These are phyloP conservation scores for Ciconia stormi DNA, from an alignment of 2,113 vertebrate genomes.

Conservation along the genomic window DNA sequence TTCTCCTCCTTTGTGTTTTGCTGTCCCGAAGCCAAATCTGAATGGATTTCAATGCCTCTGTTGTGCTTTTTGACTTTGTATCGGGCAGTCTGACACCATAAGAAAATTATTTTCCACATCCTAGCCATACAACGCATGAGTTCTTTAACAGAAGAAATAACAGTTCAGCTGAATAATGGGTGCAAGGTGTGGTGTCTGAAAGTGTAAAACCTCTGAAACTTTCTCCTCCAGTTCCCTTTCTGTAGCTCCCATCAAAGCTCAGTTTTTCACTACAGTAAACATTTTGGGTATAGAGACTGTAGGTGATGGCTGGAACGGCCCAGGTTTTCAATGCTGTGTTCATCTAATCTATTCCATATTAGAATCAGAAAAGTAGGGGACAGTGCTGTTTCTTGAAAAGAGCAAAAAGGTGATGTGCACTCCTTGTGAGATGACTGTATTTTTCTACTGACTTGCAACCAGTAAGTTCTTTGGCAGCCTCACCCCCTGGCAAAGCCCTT, in stretches of 20 bases:
- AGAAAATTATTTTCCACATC: background rate
- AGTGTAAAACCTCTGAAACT: background rate
- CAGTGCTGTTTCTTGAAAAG: background rate
- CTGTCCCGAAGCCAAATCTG: slow-evolving; percentile 13
- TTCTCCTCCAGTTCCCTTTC: background rate
- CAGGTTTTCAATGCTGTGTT: background rate
- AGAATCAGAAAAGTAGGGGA: background rate
- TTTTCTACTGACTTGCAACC: background rate
- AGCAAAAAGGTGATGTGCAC: background rate
- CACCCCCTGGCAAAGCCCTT: background rate
- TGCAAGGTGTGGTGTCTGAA: background rate
- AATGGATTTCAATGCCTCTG: background rate
- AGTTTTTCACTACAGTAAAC: background rate
- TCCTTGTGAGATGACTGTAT: background rate
- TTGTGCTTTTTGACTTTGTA: background rate
- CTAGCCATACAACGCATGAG: background rate
- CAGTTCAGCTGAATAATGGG: background rate
- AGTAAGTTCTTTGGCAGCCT: background rate
- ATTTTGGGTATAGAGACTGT: background rate
- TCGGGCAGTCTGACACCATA: background rate
- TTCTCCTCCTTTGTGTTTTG: slow-evolving; percentile 1
- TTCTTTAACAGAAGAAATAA: background rate
- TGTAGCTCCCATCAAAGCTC: background rate
- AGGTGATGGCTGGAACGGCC: background rate
- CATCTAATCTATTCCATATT: background rate